Evolutionary conservation across 1,140 invertebrate species (phyloP).

Genomic region (Rhyacophila brunnea): DNA sequence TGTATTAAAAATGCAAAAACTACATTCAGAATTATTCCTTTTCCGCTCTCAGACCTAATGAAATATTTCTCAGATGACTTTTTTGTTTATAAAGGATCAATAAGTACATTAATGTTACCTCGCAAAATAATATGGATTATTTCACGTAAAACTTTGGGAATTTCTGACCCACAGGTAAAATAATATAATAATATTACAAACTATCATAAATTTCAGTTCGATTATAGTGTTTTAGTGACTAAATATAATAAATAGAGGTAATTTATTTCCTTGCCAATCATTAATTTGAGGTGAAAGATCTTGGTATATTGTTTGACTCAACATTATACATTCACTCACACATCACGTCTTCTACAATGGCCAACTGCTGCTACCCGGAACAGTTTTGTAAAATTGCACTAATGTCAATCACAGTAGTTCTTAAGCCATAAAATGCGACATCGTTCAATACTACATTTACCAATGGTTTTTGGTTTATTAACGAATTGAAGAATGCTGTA

Average conservation of each 20-base stretch:
- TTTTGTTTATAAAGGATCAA: constrained; percentile 13
- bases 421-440: no score
- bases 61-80: constrained; percentile 10
- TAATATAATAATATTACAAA: neutral
- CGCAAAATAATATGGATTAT: constrained; percentile 10
- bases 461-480: no score
- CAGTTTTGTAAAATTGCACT: no score
- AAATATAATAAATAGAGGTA: neutral
- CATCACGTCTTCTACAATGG: no score
- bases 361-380: no score
- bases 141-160: constrained; percentile 7
- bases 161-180: constrained; percentile 17
- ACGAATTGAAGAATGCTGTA: no score
- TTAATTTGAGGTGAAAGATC: neutral
- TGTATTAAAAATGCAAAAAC: constrained; percentile 1
- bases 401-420: no score
- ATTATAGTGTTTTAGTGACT: neutral
- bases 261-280: neutral
- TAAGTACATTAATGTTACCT: neutral
- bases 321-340: neutral
- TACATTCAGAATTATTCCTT: neutral
- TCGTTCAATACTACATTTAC: no score
- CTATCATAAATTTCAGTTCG: neutral
- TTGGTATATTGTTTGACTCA: neutral
- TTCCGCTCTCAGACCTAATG: neutral